These are phyloP conservation scores for Lagopus leucura DNA, from an alignment of 2,113 vertebrate species.

Conservation along the genomic window DNA sequence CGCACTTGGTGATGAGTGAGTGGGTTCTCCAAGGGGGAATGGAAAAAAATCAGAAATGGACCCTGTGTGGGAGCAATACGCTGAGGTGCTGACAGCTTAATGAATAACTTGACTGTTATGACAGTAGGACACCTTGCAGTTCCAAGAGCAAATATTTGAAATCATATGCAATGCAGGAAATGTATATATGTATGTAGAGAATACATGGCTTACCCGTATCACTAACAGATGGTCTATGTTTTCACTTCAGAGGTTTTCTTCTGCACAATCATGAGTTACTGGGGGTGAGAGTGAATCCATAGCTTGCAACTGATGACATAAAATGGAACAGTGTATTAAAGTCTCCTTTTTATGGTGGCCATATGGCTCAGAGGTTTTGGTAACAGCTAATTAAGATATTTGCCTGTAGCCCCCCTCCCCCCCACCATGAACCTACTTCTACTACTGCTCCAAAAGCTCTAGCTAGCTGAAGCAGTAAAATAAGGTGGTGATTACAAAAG, in stretches of 20 bases:
- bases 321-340: constrained; percentile 62
- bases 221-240: constrained; percentile 80
- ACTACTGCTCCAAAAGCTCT: background rate
- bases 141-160: constrained; percentile 86
- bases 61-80: constrained; percentile 74
- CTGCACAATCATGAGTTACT: constrained; percentile 44
- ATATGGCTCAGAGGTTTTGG: constrained; percentile 56
- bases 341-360: constrained; percentile 59
- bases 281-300: constrained; percentile 65
- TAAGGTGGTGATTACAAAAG: background rate
- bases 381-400: constrained; percentile 62
- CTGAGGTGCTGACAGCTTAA: constrained; percentile 85
- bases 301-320: constrained; percentile 48
- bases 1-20: constrained; percentile 78
- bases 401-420: background rate
- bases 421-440: background rate
- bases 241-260: constrained; percentile 73
- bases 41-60: constrained; percentile 76
- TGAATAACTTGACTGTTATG: constrained; percentile 87
- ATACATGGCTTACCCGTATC: constrained; percentile 62
- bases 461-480: background rate
- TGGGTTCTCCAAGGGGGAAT: constrained; percentile 74
- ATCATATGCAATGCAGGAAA: constrained; percentile 82
- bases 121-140: constrained; percentile 84
- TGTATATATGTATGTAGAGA: constrained; percentile 73